A percentile compares a stretch with the other conserved stretches of the same genome.
These are phyloP conservation scores for Sesia apiformis DNA, from an alignment of 2,888 invertebrate species.

Conservation along the genomic window DNA sequence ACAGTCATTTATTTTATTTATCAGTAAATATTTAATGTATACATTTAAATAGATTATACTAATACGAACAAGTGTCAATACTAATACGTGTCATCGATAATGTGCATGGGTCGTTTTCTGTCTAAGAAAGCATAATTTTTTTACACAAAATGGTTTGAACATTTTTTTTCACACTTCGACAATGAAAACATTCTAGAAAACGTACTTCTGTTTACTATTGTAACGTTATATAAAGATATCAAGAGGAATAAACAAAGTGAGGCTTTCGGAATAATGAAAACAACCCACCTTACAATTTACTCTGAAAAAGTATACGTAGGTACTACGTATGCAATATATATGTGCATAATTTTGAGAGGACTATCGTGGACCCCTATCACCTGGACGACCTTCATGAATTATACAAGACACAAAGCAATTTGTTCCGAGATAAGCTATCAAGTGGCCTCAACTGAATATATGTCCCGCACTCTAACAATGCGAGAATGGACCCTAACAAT, in stretches of 20 bases:
- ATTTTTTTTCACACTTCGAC: no score
- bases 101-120: no score
- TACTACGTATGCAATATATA: slow-evolving; percentile 6
- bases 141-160: no score
- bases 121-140: no score
- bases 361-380: slow-evolving; percentile 40
- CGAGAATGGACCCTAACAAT: slow-evolving; percentile 1
- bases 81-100: no score
- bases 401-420: slow-evolving; percentile 40
- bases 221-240: not conserved
- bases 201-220: not conserved
- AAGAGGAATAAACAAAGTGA: slow-evolving; percentile 10
- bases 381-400: slow-evolving; percentile 48
- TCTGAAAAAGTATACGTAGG: slow-evolving; percentile 11
- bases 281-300: slow-evolving; percentile 18
- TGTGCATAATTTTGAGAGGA: slow-evolving; percentile 40
- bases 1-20: no score
- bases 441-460: slow-evolving; percentile 4
- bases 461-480: slow-evolving; percentile 2
- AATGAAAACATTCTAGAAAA: not conserved
- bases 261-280: slow-evolving; percentile 46
- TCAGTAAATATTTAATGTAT: no score
- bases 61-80: no score
- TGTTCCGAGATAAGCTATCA: slow-evolving; percentile 48
- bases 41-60: no score